Evolutionary conservation across 2,797 vertebrate species (phyloP).

Genomic region (Ceryle rudis): DNA sequence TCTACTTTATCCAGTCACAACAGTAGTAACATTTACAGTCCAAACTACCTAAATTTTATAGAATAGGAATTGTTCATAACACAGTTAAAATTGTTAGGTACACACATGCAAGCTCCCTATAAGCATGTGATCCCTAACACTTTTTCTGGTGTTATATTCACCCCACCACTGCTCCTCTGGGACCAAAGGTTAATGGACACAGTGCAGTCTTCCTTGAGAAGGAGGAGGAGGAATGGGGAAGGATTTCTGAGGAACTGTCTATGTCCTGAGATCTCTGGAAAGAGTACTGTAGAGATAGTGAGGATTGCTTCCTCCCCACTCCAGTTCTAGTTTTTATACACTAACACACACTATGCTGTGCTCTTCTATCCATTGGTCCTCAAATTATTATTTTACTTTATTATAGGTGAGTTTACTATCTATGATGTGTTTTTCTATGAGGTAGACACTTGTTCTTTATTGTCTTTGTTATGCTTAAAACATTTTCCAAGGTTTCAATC

Average conservation of each 20-base stretch:
- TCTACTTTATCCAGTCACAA: not conserved
- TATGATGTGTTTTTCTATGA: not conserved
- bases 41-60: not conserved
- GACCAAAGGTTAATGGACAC: not conserved
- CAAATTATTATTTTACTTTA: not conserved
- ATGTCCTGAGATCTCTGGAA: not conserved
- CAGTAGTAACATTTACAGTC: not conserved
- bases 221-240: not conserved
- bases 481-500: not conserved
- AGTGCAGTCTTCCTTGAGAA: not conserved
- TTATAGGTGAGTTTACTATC: not conserved
- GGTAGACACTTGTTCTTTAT: not conserved
- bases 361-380: not conserved
- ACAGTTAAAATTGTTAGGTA: not conserved
- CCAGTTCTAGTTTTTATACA: not conserved
- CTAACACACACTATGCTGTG: not conserved
- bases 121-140: not conserved
- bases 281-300: not conserved
- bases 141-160: not conserved
- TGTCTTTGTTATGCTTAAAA: not conserved
- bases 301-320: not conserved
- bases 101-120: not conserved
- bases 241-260: not conserved
- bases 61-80: not conserved
- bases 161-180: not conserved